Evolutionary conservation across 2,797 vertebrate species (phyloP).

Genomic region (Chiropotes sagulatus): DNA sequence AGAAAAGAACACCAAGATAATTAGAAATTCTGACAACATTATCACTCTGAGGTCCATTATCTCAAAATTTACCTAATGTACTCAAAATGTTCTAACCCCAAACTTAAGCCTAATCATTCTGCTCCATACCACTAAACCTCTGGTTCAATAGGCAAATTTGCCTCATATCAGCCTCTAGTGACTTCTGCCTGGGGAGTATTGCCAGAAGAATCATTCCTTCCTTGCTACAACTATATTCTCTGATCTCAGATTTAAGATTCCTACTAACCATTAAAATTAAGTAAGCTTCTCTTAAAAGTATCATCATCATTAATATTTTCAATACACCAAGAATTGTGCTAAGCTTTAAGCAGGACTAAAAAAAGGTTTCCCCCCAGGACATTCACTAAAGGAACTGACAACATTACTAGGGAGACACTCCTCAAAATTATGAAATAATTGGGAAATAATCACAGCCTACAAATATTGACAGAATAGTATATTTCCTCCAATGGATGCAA

Average conservation of each 20-base stretch:
- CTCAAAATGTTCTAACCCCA: not conserved
- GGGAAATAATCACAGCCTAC: not conserved
- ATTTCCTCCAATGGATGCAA: not conserved
- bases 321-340: not conserved
- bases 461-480: not conserved
- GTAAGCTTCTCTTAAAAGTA: not conserved
- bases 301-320: not conserved
- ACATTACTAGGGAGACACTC: not conserved
- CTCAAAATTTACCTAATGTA: slow-evolving; percentile 7
- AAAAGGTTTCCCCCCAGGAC: not conserved
- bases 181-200: not conserved
- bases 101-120: not conserved
- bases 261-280: not conserved
- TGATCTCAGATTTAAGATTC: not conserved
- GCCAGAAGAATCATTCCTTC: not conserved
- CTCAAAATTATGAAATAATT: not conserved
- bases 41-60: not conserved
- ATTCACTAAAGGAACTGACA: not conserved
- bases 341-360: not conserved
- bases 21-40: not conserved
- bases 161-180: not conserved
- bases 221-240: not conserved
- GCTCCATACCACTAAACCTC: not conserved
- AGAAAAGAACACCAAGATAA: slow-evolving; percentile 2
- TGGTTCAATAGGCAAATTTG: not conserved